A percentile compares a stretch with the other conserved stretches of the same genome.
Conservation (phyloP, 64 coral and sea anemone species). For the Stichodactyla mertensii region DNA sequence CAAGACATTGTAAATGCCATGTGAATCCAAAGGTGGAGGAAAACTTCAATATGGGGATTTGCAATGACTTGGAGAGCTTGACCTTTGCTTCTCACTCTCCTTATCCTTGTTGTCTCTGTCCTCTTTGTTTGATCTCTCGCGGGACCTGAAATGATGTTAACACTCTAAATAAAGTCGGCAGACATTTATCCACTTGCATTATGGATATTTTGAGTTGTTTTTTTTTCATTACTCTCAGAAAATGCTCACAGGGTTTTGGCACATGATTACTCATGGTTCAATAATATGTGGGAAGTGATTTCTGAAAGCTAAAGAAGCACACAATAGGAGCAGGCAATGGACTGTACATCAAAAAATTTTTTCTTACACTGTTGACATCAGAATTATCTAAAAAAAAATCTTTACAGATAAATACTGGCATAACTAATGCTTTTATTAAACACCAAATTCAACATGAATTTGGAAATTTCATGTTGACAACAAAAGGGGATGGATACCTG, state of each 20-base stretch:
- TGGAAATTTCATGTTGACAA: not conserved
- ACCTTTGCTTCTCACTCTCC: constrained; percentile 2
- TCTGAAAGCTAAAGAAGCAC: no score
- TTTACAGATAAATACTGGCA: no score
- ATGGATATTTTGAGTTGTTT: not conserved
- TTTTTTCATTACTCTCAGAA: no score
- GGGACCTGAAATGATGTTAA: constrained; percentile 14
- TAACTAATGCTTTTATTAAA: not conserved
- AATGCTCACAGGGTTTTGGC: no score
- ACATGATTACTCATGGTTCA: no score
- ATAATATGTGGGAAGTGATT: no score
- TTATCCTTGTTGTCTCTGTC: not conserved
- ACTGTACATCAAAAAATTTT: no score
- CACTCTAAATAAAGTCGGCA: not conserved
- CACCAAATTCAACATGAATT: not conserved
- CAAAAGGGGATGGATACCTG: not conserved
- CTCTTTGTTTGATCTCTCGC: not conserved
- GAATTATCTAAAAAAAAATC: no score
- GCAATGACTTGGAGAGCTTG: not conserved
- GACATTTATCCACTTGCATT: not conserved
- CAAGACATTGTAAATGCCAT: not conserved
- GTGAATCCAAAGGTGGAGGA: not conserved
- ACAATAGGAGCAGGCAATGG: no score
- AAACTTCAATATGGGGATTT: not conserved
- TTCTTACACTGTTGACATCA: no score